Base-by-base conservation (phyloP, 35 echinoderm and acorn worm species). In the Acanthaster planci region DNA sequence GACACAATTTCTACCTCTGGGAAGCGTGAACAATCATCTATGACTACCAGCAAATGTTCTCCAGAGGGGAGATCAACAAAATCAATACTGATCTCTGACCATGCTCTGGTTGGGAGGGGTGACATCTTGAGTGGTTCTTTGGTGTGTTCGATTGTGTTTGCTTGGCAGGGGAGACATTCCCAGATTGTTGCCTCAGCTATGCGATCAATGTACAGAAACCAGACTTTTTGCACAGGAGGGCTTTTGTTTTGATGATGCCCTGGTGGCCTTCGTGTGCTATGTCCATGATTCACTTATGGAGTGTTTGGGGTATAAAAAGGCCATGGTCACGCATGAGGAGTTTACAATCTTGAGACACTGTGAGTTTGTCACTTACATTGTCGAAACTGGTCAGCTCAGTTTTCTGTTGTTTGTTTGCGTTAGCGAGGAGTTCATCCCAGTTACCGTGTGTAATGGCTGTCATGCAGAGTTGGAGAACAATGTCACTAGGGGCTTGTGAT, bases 241-340 rank as follows among this genome's bases (percentile, higher is more conserved):
- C 55, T 64, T 97, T 97, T 8, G 90, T 97, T 22, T 89, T 92
- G 7, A 85, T 79, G 7, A 92, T 79, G 1, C 94, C 94, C 55
- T 92, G 89, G 53, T 97, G 90, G 5, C 86, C 94, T 35, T 86
- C 58, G 38, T 97, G 94, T 18, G 94, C 86, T 23, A 97, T 67
- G 37, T 97, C 82, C 12, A 85, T 51, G 7, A 84, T 79, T 47
- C 59, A 59, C 32, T 88, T 78, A 39, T 54, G 52, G 31, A 95
- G 40, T 21, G 56, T 2, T 40, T 55, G 34, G 18, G 89, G 89
- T n/a, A 91, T 88, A 37, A 95, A 55, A 37, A 95, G 87, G 22
- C 93, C 79, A 80, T 88, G 34, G 44, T 75, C 93, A 57, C 89
- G 64, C 17, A 95, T 22, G 50, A 91, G n/a, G n/a, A n/a, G n/a